These are phyloP conservation scores for Triplophysa dalaica DNA, from an alignment of 2,113 vertebrate genomes.

Conservation along the genomic window DNA sequence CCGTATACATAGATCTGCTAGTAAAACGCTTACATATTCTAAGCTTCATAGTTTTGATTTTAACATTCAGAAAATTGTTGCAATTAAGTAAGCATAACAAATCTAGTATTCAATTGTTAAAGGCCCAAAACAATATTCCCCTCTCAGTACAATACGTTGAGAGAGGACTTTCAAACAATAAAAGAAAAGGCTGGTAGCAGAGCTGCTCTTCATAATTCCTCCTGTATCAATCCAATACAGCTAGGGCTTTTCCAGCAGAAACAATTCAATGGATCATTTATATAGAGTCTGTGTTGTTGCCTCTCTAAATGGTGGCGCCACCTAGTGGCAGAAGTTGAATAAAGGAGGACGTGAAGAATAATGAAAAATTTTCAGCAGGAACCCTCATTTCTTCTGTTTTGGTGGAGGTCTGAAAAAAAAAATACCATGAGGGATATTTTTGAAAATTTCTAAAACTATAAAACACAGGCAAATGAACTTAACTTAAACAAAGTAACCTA, in stretches of 20 bases:
- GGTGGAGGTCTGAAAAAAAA: constrained; percentile 75
- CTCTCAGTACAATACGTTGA: constrained; percentile 9
- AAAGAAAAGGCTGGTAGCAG: neutral
- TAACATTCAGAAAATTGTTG: neutral
- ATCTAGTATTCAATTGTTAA: constrained; percentile 1
- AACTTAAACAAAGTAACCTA: neutral
- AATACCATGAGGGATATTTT: neutral
- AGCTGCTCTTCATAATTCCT: constrained; percentile 3
- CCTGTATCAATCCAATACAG: neutral
- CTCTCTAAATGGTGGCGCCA: neutral
- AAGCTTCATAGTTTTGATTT: no score
- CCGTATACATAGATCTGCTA: no score
- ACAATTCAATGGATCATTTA: constrained; percentile 1
- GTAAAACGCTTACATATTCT: no score
- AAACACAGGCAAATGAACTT: no score
- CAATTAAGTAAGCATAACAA: no score
- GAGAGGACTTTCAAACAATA: constrained; percentile 16
- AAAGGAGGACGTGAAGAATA: constrained; percentile 1
- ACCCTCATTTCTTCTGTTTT: constrained; percentile 80
- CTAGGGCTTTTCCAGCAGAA: neutral
- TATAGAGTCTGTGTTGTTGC: constrained; percentile 26
- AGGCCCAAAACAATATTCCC: constrained; percentile 18
- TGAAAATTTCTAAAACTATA: no score
- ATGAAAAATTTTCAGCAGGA: neutral
- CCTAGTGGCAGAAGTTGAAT: constrained; percentile 32